Base-by-base conservation (phyloP, 2,797 vertebrate genomes). In the Lates japonicus region DNA sequence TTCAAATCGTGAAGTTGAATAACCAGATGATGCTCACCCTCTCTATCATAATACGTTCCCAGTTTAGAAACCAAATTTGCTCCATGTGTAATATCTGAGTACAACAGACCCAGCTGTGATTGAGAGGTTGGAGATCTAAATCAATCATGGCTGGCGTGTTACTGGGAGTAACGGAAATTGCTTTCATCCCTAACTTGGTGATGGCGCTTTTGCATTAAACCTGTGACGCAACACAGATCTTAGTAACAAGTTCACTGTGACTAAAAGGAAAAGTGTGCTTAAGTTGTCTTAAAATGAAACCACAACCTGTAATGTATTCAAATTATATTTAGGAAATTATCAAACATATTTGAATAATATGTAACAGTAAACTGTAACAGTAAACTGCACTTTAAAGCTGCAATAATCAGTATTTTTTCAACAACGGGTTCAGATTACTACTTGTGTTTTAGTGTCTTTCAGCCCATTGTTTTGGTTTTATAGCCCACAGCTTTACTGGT, bases 21-120 rank as follows among this genome's bases (percentile, higher is more conserved):
- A 81, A 60, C 72, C 90, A 92, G 91, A 92, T 88, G 89, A 92
- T 80, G 78, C 84, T 76, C 76, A 2, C 48, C 25, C 41, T 65
- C 70, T 67, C 60, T 60, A 33, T 83, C 76, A 73, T 86, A 65
- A 86, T 57, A 16, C 69, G 59, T 78, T 76, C 69, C 77, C 75
- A 25, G 71, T 82, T 90, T 61, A 78, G 81, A 86, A 85, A 86
- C 71, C 9, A 70, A 54, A 89, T 91, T 84, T 78, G 55, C 85
- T 80, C 76, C 33, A 3, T 75, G 68, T 77, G 86, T 78, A 90
- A 92, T 90, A 91, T 92, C 74, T 60, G 78, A 76, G 69, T 78
- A 73, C 55, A 87, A 70, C 76, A 70, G 81, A 69, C 57, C 57
- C 80, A 83, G 87, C 84, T 87, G 81, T 86, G 90, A 90, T 83